Percentiles rank a stretch among this genome's conserved stretches.
Evolutionary conservation across 1,140 invertebrate species (phyloP).

Genomic region (Rhagoletis pomonella): DNA sequence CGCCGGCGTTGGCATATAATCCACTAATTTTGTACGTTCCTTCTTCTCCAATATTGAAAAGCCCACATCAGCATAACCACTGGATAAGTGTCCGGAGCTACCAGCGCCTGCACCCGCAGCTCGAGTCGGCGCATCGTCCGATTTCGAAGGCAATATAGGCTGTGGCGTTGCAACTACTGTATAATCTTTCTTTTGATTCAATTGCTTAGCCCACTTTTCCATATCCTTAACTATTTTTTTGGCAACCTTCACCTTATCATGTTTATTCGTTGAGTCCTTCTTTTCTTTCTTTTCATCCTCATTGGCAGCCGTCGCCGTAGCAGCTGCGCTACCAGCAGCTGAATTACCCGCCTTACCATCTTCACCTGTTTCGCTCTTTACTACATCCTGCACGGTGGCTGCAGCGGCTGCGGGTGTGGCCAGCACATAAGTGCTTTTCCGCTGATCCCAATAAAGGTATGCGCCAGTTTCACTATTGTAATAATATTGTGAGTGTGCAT

Average conservation of each 20-base stretch:
- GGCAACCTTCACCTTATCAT: slow-evolving; percentile 95
- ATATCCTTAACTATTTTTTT: slow-evolving; percentile 98
- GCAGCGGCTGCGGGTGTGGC: slow-evolving; percentile 78
- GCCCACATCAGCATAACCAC: slow-evolving; percentile 90
- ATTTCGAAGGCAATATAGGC: slow-evolving; percentile 60
- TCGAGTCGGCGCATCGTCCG: slow-evolving; percentile 44
- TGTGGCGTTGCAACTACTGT: slow-evolving; percentile 67
- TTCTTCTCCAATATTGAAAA: slow-evolving; percentile 89
- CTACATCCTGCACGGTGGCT: slow-evolving; percentile 67
- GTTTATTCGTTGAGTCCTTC: slow-evolving; percentile 72
- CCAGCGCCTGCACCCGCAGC: slow-evolving; percentile 64
- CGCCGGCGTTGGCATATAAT: slow-evolving; percentile 58
- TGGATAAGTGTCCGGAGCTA: slow-evolving; percentile 72
- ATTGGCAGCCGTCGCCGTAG: slow-evolving; percentile 65
- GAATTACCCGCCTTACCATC: slow-evolving; percentile 63
- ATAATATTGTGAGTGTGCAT: slow-evolving; percentile 95
- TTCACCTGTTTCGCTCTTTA: slow-evolving; percentile 60
- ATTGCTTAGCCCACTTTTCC: slow-evolving; percentile 96
- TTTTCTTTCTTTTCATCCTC: slow-evolving; percentile 75
- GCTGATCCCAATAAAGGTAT: slow-evolving; percentile 96
- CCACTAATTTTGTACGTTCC: slow-evolving; percentile 63
- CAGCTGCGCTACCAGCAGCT: slow-evolving; percentile 32
- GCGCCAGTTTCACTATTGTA: slow-evolving; percentile 92
- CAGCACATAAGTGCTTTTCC: slow-evolving; percentile 86
- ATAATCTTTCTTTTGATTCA: slow-evolving; percentile 97